Evolutionary conservation across 2,113 vertebrate species (phyloP), one percentile per base, ranked within the genome.

Genomic region (Isurus oxyrinchus): DNA sequence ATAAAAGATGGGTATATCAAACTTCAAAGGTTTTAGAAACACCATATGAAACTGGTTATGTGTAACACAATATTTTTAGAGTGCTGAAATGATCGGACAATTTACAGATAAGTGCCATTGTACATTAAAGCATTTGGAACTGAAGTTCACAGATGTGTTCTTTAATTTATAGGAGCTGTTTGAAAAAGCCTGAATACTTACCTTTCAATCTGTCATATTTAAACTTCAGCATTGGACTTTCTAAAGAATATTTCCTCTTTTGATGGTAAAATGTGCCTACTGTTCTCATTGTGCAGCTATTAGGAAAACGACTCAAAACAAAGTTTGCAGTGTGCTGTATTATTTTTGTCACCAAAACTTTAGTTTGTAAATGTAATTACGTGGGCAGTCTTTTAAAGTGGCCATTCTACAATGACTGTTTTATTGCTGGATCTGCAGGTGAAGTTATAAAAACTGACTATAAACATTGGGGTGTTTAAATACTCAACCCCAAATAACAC

Each of bases 51-150:
- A 95, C 94, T 95, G 67, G 49, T 95, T 95, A 95, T 76, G 66
- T 95, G 94, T 95, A 95, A 95, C 25, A 72, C 44, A 95, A 95
- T 95, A 95, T 95, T 95, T 76, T 95, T 95, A 72, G 53, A 76
- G 94, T 72, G 94, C 94, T 95, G 94, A 53, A 95, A 76, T 69
- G 67, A 95, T 69, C 53, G 94, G 94, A 76, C 94, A 95, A 67
- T 95, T 95, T 95, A 76, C 66, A 95, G 94, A 95, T 95, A 95
- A 95, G 53, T 95, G 94, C 67, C 94, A 95, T 95, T 95, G 94
- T 95, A 31, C 67, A 72, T 55, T 95, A 72, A 95, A 95, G 94
- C 49, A 72, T 95, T 95, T 95, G 66, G 66, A 95, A 55, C 66
- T 95, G 94, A 95, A 72, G 67, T 95, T 55, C 49, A 76, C 94